Percentiles rank a stretch among this genome's conserved stretches.
phyloP scores from a whole-genome alignment of 2,113 vertebrate species.

The Sceloporus tristichus region DNA sequence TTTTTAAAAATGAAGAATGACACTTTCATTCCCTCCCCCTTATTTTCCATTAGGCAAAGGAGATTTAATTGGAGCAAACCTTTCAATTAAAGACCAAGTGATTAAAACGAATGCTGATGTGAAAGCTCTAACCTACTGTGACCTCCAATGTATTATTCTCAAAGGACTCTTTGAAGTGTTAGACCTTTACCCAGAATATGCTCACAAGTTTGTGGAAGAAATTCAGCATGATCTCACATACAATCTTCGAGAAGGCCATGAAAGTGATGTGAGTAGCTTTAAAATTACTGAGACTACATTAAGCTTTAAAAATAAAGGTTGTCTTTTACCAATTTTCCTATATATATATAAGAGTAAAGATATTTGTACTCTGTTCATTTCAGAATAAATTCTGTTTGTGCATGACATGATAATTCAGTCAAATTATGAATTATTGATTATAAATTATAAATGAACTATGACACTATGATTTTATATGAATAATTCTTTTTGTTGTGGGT shows the following conservation, averaged over 20 bases:
- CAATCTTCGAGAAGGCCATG: constrained; percentile 94
- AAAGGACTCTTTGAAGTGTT: constrained; percentile 94
- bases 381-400: neutral
- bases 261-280: constrained; percentile 88
- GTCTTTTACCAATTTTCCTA: neutral
- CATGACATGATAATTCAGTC: constrained; percentile 45
- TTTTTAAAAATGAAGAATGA: neutral
- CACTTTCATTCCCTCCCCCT: neutral
- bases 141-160: constrained; percentile 95
- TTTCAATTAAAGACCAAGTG: constrained; percentile 91
- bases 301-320: constrained; percentile 20
- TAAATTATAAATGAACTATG: neutral
- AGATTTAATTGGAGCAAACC: constrained; percentile 93
- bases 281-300: constrained; percentile 28
- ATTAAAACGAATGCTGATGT: constrained; percentile 97
- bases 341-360: constrained; percentile 22
- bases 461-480: constrained; percentile 21
- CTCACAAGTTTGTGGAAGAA: constrained; percentile 92
- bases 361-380: neutral
- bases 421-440: neutral
- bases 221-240: constrained; percentile 96
- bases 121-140: constrained; percentile 96
- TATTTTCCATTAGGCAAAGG: constrained; percentile 88
- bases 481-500: constrained; percentile 7
- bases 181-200: constrained; percentile 95